phyloP scores from a whole-genome alignment of 2,888 invertebrate species.

The Sarcophaga variegata region DNA sequence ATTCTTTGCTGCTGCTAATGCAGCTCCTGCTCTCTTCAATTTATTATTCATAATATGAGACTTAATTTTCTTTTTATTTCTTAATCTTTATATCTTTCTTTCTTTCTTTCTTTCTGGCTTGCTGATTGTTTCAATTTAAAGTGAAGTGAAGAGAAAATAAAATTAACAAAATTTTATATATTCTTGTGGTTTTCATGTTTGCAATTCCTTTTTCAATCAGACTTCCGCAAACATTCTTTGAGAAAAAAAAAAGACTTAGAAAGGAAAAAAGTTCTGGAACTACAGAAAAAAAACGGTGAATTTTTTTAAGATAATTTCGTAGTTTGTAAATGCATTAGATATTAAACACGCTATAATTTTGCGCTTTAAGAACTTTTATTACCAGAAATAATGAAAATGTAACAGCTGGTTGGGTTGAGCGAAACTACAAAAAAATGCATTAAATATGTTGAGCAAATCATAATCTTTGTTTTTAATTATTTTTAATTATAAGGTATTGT shows the following conservation, averaged over 20 bases:
- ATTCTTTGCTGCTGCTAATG: not conserved
- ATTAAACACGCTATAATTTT: slow-evolving; percentile 53
- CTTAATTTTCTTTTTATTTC: not conserved
- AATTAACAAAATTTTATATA: not conserved
- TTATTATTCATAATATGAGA: slow-evolving; percentile 57
- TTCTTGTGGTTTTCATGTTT: slow-evolving; percentile 61
- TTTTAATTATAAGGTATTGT: too few relatives aligned
- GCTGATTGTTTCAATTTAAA: too few relatives aligned
- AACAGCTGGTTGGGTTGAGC: slow-evolving; percentile 56
- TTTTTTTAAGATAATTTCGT: slow-evolving; percentile 28
- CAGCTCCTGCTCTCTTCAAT: slow-evolving; percentile 23
- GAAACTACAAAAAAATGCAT: not conserved
- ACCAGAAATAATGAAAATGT: slow-evolving; percentile 48
- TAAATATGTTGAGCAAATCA: not conserved
- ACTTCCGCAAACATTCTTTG: slow-evolving; percentile 50
- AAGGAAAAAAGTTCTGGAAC: slow-evolving; percentile 8
- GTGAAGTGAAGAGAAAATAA: not conserved
- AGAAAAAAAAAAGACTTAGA: slow-evolving; percentile 16
- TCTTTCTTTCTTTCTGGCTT: too few relatives aligned
- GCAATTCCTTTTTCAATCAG: slow-evolving; percentile 56
- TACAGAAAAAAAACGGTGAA: slow-evolving; percentile 41
- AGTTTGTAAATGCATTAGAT: slow-evolving; percentile 19
- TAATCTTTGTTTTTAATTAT: too few relatives aligned
- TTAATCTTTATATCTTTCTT: too few relatives aligned
- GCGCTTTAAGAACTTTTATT: slow-evolving; percentile 33